A percentile compares a stretch with the other conserved stretches of the same genome.
These are phyloP conservation scores for Spialia ferax DNA, from an alignment of 2,888 invertebrate genomes.

Conservation along the genomic window DNA sequence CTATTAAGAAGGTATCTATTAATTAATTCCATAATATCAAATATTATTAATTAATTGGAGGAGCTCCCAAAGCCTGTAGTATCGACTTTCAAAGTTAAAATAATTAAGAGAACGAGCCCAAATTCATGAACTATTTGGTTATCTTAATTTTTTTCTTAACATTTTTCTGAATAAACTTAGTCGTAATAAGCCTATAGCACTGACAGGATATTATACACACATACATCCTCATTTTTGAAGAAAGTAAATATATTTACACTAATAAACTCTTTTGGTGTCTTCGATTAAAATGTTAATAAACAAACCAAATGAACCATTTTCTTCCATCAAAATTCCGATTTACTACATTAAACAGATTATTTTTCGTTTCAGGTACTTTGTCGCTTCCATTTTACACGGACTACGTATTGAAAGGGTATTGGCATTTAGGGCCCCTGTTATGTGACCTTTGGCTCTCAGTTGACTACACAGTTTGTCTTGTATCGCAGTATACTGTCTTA, in stretches of 20 bases:
- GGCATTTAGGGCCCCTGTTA: slow-evolving; percentile 98
- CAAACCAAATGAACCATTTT: background rate
- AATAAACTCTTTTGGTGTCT: no score
- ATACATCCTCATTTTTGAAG: no score
- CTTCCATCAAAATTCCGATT: background rate
- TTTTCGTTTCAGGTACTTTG: slow-evolving; percentile 91
- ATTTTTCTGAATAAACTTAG: background rate
- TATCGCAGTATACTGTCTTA: slow-evolving; percentile 99
- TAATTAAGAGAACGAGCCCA: slow-evolving; percentile 11
- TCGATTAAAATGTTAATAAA: no score
- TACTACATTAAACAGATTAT: slow-evolving; percentile 20
- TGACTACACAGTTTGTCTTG: slow-evolving; percentile 99
- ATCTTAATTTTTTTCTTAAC: background rate
- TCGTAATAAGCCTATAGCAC: no score
- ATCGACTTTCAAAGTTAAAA: slow-evolving; percentile 12
- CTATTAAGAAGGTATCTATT: background rate
- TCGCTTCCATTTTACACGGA: slow-evolving; percentile 99
- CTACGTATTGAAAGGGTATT: slow-evolving; percentile 98
- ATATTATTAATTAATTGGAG: background rate
- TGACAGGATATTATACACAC: no score
- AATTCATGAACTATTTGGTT: slow-evolving; percentile 18
- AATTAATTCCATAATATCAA: background rate
- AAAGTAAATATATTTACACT: no score
- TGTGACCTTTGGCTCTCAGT: slow-evolving; percentile 99
- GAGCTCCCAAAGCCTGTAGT: background rate